Conservation (phyloP, 2,888 invertebrate species). For the Melieria omissa region DNA sequence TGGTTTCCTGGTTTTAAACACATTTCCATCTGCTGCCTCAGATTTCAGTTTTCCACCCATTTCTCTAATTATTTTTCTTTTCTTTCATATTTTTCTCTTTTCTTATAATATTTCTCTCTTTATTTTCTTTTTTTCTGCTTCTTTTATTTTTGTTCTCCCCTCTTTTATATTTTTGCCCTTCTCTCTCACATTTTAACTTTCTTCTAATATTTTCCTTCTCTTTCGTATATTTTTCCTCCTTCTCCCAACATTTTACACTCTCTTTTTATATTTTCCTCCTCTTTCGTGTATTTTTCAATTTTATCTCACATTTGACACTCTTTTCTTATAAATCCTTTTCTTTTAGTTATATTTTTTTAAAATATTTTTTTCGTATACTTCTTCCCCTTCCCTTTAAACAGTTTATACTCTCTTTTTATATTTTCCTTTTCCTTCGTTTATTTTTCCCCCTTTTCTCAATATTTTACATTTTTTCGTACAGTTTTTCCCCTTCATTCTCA, state of each 20-base stretch:
- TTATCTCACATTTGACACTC: too few species aligned
- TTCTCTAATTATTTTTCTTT: neutral
- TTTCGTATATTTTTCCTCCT: neutral
- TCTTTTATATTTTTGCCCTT: neutral
- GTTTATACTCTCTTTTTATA: constrained; percentile 1
- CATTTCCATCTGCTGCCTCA: too few species aligned
- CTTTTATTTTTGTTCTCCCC: neutral
- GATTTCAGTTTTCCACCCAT: neutral
- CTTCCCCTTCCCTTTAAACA: neutral
- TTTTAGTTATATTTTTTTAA: constrained; percentile 5
- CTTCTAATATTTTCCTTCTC: neutral
- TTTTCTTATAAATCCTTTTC: neutral
- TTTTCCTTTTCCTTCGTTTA: neutral
- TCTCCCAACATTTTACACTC: too few species aligned
- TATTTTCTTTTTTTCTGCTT: neutral
- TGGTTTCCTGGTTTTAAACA: too few species aligned
- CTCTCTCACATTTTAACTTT: neutral
- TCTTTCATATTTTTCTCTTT: neutral
- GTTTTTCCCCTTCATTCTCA: neutral
- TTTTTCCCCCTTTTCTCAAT: neutral
- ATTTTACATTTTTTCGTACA: constrained; percentile 1
- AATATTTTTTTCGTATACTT: neutral
- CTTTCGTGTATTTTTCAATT: too few species aligned
- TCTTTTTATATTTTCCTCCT: too few species aligned
- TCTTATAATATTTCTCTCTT: neutral